Evolutionary conservation across 2,797 vertebrate species (phyloP), one percentile per base, ranked within the genome.

Genomic region (Mergus octosetaceus): DNA sequence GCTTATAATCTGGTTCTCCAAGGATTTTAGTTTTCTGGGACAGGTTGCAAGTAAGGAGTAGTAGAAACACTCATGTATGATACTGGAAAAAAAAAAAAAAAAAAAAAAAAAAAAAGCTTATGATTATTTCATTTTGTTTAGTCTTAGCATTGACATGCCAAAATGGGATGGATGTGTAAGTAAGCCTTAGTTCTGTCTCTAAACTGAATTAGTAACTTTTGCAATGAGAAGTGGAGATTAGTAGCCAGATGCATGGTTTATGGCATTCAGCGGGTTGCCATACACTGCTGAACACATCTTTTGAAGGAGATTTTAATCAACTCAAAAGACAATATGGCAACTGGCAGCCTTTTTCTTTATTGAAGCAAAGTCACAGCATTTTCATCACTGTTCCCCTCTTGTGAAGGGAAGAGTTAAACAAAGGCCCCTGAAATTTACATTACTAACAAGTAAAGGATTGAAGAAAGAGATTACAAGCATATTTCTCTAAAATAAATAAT

Each of bases 401-500:
- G 43, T 43, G 82, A 97, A 88, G 92, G 84, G 89, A 69, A 91
- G 94, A 95, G 96, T 97, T 97, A 96, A 96, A 94, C 34, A 9
- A 97, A 97, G 95, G 89, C 96, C 96, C 93, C 95, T 93, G 90
- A 96, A 97, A 96, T 97, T 97, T 96, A 97, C 94, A 97, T 91
- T 96, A 96, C 96, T 97, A 97, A 97, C 88, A 97, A 96, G 95
- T 78, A 90, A 95, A 96, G 74, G 77, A 87, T 77, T 91, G 85
- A 93, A 90, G 57, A 85, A 95, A 95, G 74, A 68, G 93, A 96
- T 97, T 97, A 96, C 96, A 98, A 97, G 97, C 97, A 53, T 91
- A 94, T 95, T 94, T 98, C 96, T 98, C 98, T 98, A 97, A 98
- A 98, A 98, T 97, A 98, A 98, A 98, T 97, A 97, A 96, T 94